phyloP scores from a whole-genome alignment of 2,797 vertebrate genomes.

The Staurois parvus region DNA sequence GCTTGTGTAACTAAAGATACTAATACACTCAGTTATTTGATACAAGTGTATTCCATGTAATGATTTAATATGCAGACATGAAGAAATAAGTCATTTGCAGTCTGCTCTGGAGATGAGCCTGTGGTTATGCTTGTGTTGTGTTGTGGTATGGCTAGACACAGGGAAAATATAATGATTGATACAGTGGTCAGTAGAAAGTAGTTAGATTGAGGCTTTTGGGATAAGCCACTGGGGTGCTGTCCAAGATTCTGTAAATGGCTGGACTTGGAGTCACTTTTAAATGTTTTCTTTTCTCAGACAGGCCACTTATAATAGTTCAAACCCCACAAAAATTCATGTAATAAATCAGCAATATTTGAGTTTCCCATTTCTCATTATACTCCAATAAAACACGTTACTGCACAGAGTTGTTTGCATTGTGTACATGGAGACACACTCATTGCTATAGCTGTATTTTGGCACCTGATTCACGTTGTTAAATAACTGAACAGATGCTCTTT shows the following conservation, averaged over 20 bases:
- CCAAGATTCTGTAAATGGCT: conserved; percentile 62
- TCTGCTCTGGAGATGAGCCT: background rate
- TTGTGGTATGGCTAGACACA: background rate
- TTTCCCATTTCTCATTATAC: conserved; percentile 17
- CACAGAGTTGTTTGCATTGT: conserved; percentile 6
- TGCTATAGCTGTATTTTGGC: background rate
- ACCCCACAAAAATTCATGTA: conserved; percentile 15
- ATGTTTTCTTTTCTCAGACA: conserved; percentile 49
- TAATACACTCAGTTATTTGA: too few species aligned
- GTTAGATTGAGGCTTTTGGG: conserved; percentile 8
- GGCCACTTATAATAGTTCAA: background rate
- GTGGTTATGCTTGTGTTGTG: background rate
- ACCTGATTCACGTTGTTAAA: background rate
- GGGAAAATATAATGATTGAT: conserved; percentile 12
- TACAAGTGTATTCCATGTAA: too few species aligned
- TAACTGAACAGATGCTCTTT: conserved; percentile 23
- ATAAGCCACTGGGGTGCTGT: background rate
- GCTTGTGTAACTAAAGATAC: too few species aligned
- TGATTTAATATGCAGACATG: too few species aligned
- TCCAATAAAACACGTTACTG: conserved; percentile 26
- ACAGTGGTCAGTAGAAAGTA: conserved; percentile 1
- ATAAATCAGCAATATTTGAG: conserved; percentile 30
- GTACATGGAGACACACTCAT: background rate
- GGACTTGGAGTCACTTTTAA: conserved; percentile 5
- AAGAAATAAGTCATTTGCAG: background rate